A percentile compares a stretch with the other conserved stretches of the same genome.
phyloP scores from a whole-genome alignment of 2,888 invertebrate species.

The Cylindroiulus punctatus region DNA sequence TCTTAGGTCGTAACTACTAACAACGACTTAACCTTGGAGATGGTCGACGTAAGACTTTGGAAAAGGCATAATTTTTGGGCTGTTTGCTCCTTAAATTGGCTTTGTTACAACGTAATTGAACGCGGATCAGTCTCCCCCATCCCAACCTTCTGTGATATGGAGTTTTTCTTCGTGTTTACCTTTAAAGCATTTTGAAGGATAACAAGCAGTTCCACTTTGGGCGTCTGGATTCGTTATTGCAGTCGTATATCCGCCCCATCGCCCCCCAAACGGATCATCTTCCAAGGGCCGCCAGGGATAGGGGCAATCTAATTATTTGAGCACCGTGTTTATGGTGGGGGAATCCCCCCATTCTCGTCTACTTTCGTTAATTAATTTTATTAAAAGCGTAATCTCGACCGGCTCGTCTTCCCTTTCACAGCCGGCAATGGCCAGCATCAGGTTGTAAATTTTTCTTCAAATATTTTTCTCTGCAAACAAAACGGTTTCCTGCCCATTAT shows the following conservation, averaged over 20 bases:
- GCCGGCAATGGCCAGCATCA: not conserved
- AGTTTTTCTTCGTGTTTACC: not conserved
- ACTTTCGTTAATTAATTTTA: conserved; percentile 4
- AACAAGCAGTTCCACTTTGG: not conserved
- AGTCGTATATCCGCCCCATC: not conserved
- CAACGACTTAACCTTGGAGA: no score
- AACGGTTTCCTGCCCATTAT: not conserved
- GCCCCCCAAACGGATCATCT: not conserved
- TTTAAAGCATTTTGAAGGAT: not conserved
- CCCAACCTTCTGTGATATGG: not conserved
- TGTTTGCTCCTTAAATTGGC: not conserved
- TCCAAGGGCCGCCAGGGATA: not conserved
- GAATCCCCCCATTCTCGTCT: not conserved
- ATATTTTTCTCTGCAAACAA: conserved; percentile 3
- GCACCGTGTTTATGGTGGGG: not conserved
- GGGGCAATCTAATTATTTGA: not conserved
- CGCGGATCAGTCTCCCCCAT: not conserved
- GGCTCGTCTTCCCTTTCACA: not conserved
- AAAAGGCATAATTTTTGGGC: not conserved
- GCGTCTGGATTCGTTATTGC: not conserved
- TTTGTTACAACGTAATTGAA: conserved; percentile 6
- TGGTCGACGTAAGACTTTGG: not conserved
- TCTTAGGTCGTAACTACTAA: not conserved
- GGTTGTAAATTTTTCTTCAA: conserved; percentile 12
- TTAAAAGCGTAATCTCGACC: not conserved